Evolutionary conservation across 2,797 vertebrate genomes (phyloP).

Genomic region (Ambastaia sidthimunki): DNA sequence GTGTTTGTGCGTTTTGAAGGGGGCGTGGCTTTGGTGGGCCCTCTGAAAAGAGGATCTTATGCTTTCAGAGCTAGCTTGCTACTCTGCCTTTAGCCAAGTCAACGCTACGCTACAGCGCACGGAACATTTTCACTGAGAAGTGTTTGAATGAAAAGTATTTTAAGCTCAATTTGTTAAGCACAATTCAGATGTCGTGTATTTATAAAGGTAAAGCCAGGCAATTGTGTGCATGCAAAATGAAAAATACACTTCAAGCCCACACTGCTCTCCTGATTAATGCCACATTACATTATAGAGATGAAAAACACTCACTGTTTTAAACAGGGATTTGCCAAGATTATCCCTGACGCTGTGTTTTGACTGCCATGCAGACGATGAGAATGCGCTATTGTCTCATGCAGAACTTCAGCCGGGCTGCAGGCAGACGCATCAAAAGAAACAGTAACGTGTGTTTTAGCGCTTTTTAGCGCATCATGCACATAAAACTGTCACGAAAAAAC

Average conservation of each 20-base stretch:
- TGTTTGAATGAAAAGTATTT: conserved; percentile 1
- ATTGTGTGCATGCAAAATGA: not conserved
- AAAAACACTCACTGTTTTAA: conserved; percentile 56
- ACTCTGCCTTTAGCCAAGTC: too few relatives aligned
- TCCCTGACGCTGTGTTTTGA: conserved; percentile 57
- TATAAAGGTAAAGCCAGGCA: not conserved
- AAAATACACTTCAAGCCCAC: not conserved
- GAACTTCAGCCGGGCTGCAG: not conserved
- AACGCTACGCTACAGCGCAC: not conserved
- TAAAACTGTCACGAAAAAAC: too few relatives aligned
- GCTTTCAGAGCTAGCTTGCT: too few relatives aligned
- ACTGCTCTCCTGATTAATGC: conserved; percentile 52
- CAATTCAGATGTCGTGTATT: conserved; percentile 2
- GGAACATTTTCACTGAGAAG: not conserved
- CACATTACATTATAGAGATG: conserved; percentile 51
- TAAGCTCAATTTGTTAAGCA: not conserved
- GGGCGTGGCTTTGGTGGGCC: too few relatives aligned
- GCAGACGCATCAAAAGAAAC: not conserved
- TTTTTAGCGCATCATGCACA: too few relatives aligned
- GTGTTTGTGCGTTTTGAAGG: too few relatives aligned
- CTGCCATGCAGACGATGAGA: conserved; percentile 57
- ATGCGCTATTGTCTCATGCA: conserved; percentile 56
- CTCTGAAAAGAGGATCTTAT: too few relatives aligned
- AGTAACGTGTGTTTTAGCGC: too few relatives aligned
- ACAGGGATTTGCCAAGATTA: conserved; percentile 57